These are phyloP conservation scores for Bubo blakistoni DNA, from an alignment of 2,113 vertebrate species.

Conservation along the genomic window DNA sequence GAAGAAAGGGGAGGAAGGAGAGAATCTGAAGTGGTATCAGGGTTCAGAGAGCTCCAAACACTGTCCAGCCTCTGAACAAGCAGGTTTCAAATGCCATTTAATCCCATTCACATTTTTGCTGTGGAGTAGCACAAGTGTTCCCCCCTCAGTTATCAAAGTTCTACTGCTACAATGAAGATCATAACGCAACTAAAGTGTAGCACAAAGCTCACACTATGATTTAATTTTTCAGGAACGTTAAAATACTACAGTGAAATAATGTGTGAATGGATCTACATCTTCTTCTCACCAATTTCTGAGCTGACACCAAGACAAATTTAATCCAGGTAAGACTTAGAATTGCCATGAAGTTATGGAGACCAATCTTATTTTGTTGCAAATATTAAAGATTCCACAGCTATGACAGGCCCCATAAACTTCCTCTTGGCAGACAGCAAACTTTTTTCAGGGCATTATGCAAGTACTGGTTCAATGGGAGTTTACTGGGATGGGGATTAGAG, in stretches of 20 bases:
- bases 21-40: too few species aligned
- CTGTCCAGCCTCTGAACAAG: not conserved
- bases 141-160: too few species aligned
- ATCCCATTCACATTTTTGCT: not conserved
- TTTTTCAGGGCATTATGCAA: not conserved
- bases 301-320: not conserved
- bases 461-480: not conserved
- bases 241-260: not conserved
- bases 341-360: not conserved
- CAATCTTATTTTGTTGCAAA: not conserved
- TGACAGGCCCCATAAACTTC: not conserved
- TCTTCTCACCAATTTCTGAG: not conserved
- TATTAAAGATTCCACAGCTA: not conserved
- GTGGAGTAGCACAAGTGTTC: not conserved
- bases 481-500: not conserved
- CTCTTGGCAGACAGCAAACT: not conserved
- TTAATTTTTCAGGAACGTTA: not conserved
- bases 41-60: not conserved
- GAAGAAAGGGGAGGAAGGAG: not conserved
- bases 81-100: not conserved
- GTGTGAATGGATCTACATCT: not conserved
- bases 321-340: not conserved
- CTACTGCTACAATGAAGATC: not conserved
- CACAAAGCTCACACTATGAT: not conserved
- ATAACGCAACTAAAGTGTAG: fast-evolving